phyloP scores from a whole-genome alignment of 2,797 vertebrate species.

The Zonotrichia albicollis region DNA sequence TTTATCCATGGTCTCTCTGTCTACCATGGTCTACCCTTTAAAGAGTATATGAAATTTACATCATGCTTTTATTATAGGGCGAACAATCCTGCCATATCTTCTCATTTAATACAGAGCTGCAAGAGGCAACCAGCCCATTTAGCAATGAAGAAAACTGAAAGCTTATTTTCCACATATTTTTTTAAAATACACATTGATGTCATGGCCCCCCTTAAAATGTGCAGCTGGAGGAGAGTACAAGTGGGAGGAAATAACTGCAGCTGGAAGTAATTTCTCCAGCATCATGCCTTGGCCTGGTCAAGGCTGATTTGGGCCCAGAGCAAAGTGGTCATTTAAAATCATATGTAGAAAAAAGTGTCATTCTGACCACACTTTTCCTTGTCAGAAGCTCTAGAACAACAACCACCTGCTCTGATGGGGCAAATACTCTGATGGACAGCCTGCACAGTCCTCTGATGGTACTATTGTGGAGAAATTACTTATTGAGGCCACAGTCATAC shows the following conservation, averaged over 20 bases:
- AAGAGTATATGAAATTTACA: background rate
- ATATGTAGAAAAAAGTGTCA: accelerated
- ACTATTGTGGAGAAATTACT: background rate
- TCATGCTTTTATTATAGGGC: background rate
- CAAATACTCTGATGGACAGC: background rate
- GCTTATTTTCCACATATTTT: conserved; percentile 14
- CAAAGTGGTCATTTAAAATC: background rate
- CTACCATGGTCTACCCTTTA: background rate
- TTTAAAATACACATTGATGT: background rate
- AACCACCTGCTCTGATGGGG: background rate
- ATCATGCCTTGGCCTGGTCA: background rate
- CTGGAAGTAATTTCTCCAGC: background rate
- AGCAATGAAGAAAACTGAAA: accelerated
- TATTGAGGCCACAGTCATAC: too few species aligned
- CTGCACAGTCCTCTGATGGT: background rate
- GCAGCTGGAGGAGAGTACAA: background rate
- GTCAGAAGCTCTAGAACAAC: background rate
- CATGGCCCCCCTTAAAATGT: background rate
- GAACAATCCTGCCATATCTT: background rate
- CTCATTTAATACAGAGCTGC: background rate
- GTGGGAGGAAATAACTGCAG: background rate
- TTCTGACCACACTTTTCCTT: background rate
- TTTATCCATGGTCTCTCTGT: background rate
- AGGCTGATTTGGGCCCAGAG: background rate
- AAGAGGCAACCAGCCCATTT: background rate